Evolutionary conservation across 1,140 invertebrate species (phyloP), one percentile per base, ranked within the genome.

Genomic region (Eumeta japonica): DNA sequence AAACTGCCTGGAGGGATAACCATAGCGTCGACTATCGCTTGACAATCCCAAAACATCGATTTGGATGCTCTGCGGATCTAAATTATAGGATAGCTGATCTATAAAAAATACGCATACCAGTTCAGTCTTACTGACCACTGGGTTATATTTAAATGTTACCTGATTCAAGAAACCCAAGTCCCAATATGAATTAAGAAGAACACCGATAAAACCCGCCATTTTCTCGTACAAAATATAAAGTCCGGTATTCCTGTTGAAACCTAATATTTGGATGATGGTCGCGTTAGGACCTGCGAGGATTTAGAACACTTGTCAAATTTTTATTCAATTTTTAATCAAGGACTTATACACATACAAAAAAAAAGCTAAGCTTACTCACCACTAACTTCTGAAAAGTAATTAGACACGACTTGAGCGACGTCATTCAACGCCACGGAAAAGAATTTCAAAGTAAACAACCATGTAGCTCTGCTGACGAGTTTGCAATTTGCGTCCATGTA

Each of bases 1-100:
- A 38, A 27, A 16, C 61, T 62, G 10, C 52, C 54, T 1, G 58
- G 52, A 0, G 60, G 54, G 1, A 67, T 55, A 3, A 48, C 47
- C 10, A 75, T 30, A 3, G 60, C 48, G 3, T 49, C 39, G 2
- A 75, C 20, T 0, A 76, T 41, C 1, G 58, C 58, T 3, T 66
- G 57, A 32, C 72, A 77, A 35, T 77, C 75, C 75, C 75, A 77
- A 43, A 77, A 77, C n/a, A 62, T 41, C 5, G 60, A 61, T 1
- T 49, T 51, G 0, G 62, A 44, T 11, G 75, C 67, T 14, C 62
- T 54, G 16, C 62, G 58, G 10, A 77, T 46, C 72, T 77, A 38
- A 15, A 18, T 16, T 28, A 2, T 28, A 16, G 28, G 3, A 28
- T 7, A 28, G 11, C 27, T 28, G 14, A 28, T 2, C 20, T 28